phyloP scores from a whole-genome alignment of 2,797 vertebrate genomes.

The Allobates femoralis region DNA sequence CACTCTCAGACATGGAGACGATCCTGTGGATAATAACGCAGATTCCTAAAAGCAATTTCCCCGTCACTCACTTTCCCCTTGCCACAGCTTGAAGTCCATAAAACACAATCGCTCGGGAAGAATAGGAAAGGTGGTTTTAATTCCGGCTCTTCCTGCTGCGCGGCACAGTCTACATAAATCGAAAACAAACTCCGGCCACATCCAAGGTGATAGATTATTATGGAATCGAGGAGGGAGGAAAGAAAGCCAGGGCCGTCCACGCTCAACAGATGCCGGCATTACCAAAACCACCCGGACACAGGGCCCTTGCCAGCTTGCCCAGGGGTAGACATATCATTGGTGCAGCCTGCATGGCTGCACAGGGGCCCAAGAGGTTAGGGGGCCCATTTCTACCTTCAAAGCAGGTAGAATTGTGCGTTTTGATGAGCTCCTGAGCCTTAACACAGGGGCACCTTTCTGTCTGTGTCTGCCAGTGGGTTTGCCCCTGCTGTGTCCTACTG shows the following conservation, averaged over 20 bases:
- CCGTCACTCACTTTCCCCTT: slow-evolving; percentile 11
- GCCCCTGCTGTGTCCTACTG: not conserved
- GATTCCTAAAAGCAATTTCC: slow-evolving; percentile 47
- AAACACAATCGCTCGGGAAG: slow-evolving; percentile 45
- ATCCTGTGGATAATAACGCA: slow-evolving; percentile 20
- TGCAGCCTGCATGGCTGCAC: too few species aligned
- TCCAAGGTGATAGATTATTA: slow-evolving; percentile 38
- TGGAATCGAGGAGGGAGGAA: not conserved
- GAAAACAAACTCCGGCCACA: slow-evolving; percentile 17
- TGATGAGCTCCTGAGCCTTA: too few species aligned
- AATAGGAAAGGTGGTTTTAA: slow-evolving; percentile 47
- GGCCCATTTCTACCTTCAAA: too few species aligned
- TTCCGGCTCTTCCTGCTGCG: slow-evolving; percentile 7
- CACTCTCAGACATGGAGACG: slow-evolving; percentile 6
- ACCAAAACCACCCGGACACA: not conserved
- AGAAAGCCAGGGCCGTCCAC: not conserved
- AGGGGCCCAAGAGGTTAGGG: too few species aligned
- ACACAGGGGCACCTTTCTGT: too few species aligned
- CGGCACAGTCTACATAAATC: slow-evolving; percentile 7
- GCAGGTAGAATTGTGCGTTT: too few species aligned
- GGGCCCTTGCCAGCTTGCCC: not conserved
- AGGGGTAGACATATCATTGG: too few species aligned
- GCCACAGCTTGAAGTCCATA: slow-evolving; percentile 55
- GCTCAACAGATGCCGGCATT: not conserved
- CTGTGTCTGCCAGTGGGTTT: too few species aligned